Evolutionary conservation across 1,140 invertebrate genomes (phyloP), one percentile per base, ranked within the genome.

Genomic region (Phymastichus coffea): DNA sequence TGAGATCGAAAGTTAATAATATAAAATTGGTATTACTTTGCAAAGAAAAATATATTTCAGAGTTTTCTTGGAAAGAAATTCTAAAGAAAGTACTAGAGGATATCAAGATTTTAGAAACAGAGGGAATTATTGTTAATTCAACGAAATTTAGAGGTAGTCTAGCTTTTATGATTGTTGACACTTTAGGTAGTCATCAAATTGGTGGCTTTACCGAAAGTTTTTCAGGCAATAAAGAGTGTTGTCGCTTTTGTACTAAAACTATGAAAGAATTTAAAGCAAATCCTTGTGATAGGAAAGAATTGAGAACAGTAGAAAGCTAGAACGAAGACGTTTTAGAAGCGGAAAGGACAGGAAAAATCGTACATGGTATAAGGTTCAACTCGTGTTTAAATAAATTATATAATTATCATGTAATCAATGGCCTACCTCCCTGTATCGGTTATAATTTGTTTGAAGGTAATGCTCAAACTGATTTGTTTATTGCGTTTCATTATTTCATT

Each of bases 141-240:
- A 23, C 1, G 15, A 20, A 15, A 12, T 53, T 63, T 63, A 65
- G 41, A 66, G 66, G 61, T 26, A 58, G 37, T 20, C 15, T 57
- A 47, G 52, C 58, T 43, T 55, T 63, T 54, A 64, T 66, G 28
- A n/a, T 44, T 41, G 70, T 61, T 10, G 67, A 70, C 44, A 68
- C 66, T 40, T 65, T 69, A 51, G 64, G 65, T 0, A 64, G 44
- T 40, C 65, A 70, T 57, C 25, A 59, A 28, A 49, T 70, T 8
- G 66, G 68, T n/a, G 65, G 68, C 28, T 67, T 64, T 38, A 43
- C 57, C 43, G 43, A 58, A 55, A 51, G 33, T 55, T 65, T 65
- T 41, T 43, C 52, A 20, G 12, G 22, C 1, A 12, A 1, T 0
- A 28, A 58, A 41, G 44, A 49, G 33, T 49, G 57, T 38, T 65